Conservation (phyloP, 2,113 vertebrate genomes). For the Centropus unirufus region DNA sequence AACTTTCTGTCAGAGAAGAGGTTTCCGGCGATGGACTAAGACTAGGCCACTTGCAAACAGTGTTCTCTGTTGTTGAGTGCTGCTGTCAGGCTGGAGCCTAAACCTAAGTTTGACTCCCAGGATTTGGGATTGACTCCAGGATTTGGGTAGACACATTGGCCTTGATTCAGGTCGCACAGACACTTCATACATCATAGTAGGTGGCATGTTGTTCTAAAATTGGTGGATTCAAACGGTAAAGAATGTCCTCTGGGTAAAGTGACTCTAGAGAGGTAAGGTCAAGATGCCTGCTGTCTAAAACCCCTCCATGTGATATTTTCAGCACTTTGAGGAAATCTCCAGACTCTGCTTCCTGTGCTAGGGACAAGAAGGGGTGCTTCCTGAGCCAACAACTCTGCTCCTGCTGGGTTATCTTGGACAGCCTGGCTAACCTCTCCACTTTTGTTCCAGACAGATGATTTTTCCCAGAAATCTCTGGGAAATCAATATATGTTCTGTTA, state of each 20-base stretch:
- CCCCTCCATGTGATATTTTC: neutral
- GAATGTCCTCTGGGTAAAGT: neutral
- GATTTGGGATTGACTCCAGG: neutral
- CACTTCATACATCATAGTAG: neutral
- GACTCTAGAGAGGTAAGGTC: neutral
- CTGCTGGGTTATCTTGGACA: neutral
- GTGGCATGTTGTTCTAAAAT: neutral
- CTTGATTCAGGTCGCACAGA: neutral
- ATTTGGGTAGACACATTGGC: neutral
- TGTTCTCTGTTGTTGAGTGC: neutral
- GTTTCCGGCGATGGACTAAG: neutral
- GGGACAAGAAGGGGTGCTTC: neutral
- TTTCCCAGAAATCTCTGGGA: neutral
- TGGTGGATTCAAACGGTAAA: neutral
- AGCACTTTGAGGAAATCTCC: neutral
- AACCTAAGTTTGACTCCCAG: neutral
- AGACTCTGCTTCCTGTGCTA: neutral
- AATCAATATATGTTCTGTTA: neutral
- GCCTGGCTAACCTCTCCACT: neutral
- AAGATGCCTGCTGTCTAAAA: neutral
- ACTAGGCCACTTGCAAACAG: neutral
- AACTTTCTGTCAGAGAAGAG: neutral
- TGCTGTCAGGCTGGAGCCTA: neutral
- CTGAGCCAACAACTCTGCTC: neutral
- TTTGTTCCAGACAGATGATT: neutral